Conservation (phyloP, 1,140 invertebrate genomes). For the Steinernema feltiae region DNA sequence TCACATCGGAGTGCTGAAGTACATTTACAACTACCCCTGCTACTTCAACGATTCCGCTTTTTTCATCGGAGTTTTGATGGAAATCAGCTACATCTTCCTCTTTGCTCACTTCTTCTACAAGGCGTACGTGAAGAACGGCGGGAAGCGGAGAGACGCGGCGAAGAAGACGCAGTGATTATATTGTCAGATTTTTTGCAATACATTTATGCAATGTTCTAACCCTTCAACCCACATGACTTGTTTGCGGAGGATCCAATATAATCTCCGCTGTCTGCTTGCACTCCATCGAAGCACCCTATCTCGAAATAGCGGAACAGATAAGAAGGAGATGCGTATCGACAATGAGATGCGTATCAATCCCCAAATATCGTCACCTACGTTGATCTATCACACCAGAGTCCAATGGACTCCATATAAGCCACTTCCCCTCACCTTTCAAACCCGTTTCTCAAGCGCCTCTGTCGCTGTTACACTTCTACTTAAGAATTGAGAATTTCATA, state of each 20-base stretch:
- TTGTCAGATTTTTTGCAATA: background rate
- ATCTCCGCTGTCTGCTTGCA: background rate
- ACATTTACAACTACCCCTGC: conserved; percentile 19
- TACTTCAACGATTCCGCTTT: conserved; percentile 16
- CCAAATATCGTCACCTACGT: too few relatives aligned
- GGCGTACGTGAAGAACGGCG: conserved; percentile 66
- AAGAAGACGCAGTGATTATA: background rate
- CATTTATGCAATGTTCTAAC: too few relatives aligned
- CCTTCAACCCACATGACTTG: too few relatives aligned
- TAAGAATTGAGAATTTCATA: too few relatives aligned
- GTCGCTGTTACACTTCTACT: too few relatives aligned
- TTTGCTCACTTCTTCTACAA: conserved; percentile 85
- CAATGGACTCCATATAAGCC: too few relatives aligned
- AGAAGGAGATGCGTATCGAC: background rate
- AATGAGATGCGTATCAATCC: too few relatives aligned
- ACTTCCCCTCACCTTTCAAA: too few relatives aligned
- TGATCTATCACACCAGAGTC: too few relatives aligned
- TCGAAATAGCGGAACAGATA: background rate
- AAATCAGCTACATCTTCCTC: conserved; percentile 70
- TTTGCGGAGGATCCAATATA: too few relatives aligned
- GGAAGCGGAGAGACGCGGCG: background rate
- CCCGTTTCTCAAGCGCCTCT: too few relatives aligned
- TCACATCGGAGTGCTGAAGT: conserved; percentile 1
- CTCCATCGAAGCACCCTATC: background rate
- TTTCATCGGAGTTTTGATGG: background rate